phyloP scores from a whole-genome alignment of 2,797 vertebrate genomes.

The Alosa sapidissima region DNA sequence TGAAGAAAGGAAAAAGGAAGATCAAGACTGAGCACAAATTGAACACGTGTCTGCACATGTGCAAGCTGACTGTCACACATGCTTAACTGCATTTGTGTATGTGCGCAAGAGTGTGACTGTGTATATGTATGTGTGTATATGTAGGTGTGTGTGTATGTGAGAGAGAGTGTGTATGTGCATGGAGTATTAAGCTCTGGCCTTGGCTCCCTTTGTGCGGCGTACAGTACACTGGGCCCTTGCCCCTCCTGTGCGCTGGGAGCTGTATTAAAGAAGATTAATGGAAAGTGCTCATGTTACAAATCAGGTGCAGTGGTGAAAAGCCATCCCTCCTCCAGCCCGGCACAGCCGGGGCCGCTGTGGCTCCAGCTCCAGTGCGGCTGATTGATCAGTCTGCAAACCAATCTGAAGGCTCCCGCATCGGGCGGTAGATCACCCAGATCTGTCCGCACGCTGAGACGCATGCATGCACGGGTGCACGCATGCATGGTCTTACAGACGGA shows the following conservation, averaged over 20 bases:
- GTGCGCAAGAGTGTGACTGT: neutral
- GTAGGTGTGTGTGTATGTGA: neutral
- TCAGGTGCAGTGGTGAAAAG: conserved; percentile 17
- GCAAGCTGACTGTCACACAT: neutral
- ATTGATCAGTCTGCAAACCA: conserved; percentile 21
- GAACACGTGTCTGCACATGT: conserved; percentile 10
- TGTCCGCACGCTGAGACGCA: neutral
- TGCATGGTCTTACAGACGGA: neutral
- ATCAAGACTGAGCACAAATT: neutral
- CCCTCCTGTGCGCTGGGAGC: conserved; percentile 3
- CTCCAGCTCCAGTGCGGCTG: conserved; percentile 8
- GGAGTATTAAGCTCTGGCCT: conserved; percentile 18
- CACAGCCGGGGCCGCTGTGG: neutral
- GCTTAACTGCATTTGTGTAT: conserved; percentile 4
- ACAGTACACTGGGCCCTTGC: neutral
- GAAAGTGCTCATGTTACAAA: conserved; percentile 23
- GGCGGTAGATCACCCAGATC: conserved; percentile 24
- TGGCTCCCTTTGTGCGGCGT: neutral
- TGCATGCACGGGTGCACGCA: neutral
- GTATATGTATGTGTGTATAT: neutral
- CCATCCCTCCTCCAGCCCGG: conserved; percentile 7
- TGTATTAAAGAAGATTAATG: conserved; percentile 21
- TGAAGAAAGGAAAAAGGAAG: neutral
- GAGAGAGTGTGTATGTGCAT: neutral
- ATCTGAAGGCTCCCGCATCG: neutral